Conservation (phyloP, 1,140 invertebrate genomes). For the Bombus consobrinus region DNA sequence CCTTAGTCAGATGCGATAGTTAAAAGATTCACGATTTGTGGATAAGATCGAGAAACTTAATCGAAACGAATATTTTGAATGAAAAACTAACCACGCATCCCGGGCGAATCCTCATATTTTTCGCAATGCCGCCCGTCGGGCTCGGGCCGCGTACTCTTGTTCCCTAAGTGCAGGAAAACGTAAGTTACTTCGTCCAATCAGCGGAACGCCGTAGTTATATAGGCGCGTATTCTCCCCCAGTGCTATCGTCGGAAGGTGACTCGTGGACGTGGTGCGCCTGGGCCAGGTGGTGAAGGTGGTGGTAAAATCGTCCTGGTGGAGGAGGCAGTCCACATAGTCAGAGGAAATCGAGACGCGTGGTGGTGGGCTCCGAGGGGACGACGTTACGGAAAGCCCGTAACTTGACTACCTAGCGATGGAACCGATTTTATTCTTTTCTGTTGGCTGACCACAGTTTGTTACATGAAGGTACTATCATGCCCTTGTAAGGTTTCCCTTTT, state of each 20-base stretch:
- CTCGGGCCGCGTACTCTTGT: constrained; percentile 76
- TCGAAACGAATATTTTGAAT: not conserved
- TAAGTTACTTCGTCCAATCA: constrained; percentile 82
- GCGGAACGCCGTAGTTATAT: constrained; percentile 82
- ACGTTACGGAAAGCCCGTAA: constrained; percentile 22
- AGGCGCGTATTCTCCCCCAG: constrained; percentile 80
- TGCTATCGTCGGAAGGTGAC: constrained; percentile 24
- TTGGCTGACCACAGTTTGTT: not conserved
- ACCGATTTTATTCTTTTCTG: not conserved
- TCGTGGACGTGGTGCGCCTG: constrained; percentile 8
- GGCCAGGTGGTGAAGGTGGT: constrained; percentile 59
- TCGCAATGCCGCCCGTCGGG: constrained; percentile 76
- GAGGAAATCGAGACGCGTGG: constrained; percentile 23
- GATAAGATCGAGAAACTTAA: too few relatives aligned
- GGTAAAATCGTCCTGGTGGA: constrained; percentile 45
- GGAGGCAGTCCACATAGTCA: constrained; percentile 38
- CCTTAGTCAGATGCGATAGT: not conserved
- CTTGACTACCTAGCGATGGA: constrained; percentile 23
- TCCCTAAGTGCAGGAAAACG: constrained; percentile 79
- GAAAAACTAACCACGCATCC: constrained; percentile 80
- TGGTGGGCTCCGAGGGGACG: constrained; percentile 13
- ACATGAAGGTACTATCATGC: not conserved
- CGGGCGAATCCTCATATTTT: constrained; percentile 80
- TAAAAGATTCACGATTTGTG: not conserved
- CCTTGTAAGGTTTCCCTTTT: not conserved